A percentile compares a stretch with the other conserved stretches of the same genome.
Evolutionary conservation across 2,113 vertebrate genomes (phyloP).

Genomic region (Struthio camelus): DNA sequence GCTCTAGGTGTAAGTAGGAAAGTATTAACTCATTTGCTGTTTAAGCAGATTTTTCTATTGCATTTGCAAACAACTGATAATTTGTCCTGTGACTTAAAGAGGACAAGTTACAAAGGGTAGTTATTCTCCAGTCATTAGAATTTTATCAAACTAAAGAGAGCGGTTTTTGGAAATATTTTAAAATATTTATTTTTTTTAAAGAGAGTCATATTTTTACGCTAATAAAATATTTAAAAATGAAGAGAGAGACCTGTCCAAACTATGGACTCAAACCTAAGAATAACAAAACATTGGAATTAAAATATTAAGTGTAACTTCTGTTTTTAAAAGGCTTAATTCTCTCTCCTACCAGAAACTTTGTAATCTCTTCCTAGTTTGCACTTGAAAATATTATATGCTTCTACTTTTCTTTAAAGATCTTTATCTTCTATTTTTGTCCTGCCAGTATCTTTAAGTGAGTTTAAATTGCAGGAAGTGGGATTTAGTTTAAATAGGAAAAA

Average conservation of each 20-base stretch:
- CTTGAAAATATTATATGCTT: background rate
- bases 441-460: background rate
- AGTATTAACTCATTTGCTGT: background rate
- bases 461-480: background rate
- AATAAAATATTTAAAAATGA: background rate
- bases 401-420: background rate
- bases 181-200: background rate
- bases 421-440: background rate
- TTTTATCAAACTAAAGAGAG: background rate
- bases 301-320: background rate
- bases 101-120: accelerated
- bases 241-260: background rate
- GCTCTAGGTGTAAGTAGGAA: background rate
- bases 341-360: background rate
- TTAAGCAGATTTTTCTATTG: background rate
- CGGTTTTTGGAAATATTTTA: background rate
- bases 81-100: background rate
- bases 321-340: background rate
- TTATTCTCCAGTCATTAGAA: background rate
- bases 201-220: background rate
- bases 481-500: background rate
- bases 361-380: background rate
- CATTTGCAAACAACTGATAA: background rate
- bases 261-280: background rate
- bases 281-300: background rate